Conservation (phyloP, 2,797 vertebrate genomes). For the Nyctibius grandis region DNA sequence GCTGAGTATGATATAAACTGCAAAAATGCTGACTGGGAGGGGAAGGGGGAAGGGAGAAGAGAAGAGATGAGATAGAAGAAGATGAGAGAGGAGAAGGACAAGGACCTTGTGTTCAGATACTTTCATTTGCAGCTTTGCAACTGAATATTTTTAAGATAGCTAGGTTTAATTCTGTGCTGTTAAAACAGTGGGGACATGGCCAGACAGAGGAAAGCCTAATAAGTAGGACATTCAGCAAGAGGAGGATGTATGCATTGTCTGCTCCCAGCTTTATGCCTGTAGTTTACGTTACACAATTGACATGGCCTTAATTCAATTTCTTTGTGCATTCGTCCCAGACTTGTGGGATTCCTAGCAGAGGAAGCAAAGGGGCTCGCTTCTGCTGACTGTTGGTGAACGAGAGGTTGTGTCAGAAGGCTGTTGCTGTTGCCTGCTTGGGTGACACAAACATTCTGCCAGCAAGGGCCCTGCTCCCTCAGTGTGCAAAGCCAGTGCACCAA, state of each 20-base stretch:
- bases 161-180: background rate
- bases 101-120: background rate
- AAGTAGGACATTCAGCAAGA: background rate
- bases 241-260: background rate
- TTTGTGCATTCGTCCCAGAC: background rate
- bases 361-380: background rate
- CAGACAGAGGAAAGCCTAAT: background rate
- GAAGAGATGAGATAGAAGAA: background rate
- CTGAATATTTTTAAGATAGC: background rate
- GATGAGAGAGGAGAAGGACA: background rate
- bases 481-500: background rate
- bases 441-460: background rate
- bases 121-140: background rate
- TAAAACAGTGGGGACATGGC: background rate
- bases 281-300: background rate
- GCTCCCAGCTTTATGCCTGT: background rate
- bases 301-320: background rate
- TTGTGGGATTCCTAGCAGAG: background rate
- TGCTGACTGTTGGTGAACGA: background rate
- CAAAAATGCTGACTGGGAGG: background rate
- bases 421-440: background rate
- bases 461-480: background rate
- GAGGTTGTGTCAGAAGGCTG: background rate
- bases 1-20: constrained; percentile 29
- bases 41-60: background rate